phyloP scores from a whole-genome alignment of 2,888 invertebrate species.

The Tetramorium bicarinatum region DNA sequence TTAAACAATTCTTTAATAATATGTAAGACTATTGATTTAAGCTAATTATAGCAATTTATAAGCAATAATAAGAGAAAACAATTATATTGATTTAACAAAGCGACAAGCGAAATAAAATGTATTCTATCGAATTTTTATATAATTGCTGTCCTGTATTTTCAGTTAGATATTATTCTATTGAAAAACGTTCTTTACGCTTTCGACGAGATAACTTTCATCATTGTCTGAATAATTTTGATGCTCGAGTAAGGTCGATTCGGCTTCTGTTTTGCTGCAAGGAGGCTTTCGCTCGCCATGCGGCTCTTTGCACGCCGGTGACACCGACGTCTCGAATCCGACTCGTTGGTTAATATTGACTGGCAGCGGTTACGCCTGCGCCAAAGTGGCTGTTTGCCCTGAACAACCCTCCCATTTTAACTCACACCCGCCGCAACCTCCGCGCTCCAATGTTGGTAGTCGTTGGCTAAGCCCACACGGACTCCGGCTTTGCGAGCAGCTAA shows the following conservation, averaged over 20 bases:
- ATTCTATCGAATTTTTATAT: neutral
- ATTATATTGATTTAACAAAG: neutral
- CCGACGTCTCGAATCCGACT: slow-evolving; percentile 68
- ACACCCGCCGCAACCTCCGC: slow-evolving; percentile 66
- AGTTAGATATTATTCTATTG: neutral
- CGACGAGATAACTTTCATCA: neutral
- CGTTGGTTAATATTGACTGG: slow-evolving; percentile 85
- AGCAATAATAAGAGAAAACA: neutral
- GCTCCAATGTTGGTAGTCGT: slow-evolving; percentile 53
- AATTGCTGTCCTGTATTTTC: neutral
- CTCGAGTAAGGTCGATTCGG: neutral
- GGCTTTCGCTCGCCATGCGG: slow-evolving; percentile 44
- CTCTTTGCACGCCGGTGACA: slow-evolving; percentile 70
- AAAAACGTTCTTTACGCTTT: neutral
- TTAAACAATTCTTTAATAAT: neutral
- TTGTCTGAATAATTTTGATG: slow-evolving; percentile 2
- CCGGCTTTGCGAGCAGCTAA: slow-evolving; percentile 64
- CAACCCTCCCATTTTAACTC: slow-evolving; percentile 77
- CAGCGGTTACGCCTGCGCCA: slow-evolving; percentile 85
- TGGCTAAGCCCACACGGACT: slow-evolving; percentile 69
- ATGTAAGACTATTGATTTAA: neutral
- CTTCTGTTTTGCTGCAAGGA: slow-evolving; percentile 20
- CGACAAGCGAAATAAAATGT: neutral
- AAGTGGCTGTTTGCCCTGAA: slow-evolving; percentile 76
- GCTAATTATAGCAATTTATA: neutral